Evolutionary conservation across 1,140 invertebrate genomes (phyloP).

Genomic region (Holotrichia oblita): DNA sequence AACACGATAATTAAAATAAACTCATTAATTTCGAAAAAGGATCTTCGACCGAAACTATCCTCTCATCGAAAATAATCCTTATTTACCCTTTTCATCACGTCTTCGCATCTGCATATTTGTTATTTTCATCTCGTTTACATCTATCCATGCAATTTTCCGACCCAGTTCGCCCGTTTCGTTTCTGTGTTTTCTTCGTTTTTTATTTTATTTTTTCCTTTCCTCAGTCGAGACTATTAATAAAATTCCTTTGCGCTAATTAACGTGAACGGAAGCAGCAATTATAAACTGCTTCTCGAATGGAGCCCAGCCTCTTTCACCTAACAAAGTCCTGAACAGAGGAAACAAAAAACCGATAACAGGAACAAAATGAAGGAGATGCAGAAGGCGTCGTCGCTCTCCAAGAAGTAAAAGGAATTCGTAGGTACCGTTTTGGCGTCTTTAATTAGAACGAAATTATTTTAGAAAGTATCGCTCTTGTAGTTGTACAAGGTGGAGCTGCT

Average conservation of each 20-base stretch:
- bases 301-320: not conserved
- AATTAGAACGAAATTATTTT: slow-evolving; percentile 3
- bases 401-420: not conserved
- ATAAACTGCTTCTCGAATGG: not conserved
- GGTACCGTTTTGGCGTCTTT: not conserved
- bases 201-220: not conserved
- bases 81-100: too few species aligned
- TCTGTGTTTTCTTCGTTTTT: not conserved
- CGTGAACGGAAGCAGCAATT: not conserved
- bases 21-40: too few species aligned
- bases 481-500: not conserved
- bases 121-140: too few species aligned
- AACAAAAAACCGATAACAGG: not conserved
- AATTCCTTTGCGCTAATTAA: not conserved
- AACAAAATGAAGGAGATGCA: not conserved
- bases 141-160: too few species aligned
- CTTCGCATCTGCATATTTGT: too few species aligned
- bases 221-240: not conserved
- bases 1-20: too few species aligned
- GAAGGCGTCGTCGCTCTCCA: not conserved
- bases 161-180: too few species aligned
- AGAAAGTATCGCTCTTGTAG: not conserved
- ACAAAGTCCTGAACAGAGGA: not conserved
- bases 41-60: too few species aligned
- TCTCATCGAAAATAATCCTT: too few species aligned